Evolutionary conservation across 2,888 invertebrate genomes (phyloP), one percentile per base, ranked within the genome.

Genomic region (Eudasyphora cyanicolor): DNA sequence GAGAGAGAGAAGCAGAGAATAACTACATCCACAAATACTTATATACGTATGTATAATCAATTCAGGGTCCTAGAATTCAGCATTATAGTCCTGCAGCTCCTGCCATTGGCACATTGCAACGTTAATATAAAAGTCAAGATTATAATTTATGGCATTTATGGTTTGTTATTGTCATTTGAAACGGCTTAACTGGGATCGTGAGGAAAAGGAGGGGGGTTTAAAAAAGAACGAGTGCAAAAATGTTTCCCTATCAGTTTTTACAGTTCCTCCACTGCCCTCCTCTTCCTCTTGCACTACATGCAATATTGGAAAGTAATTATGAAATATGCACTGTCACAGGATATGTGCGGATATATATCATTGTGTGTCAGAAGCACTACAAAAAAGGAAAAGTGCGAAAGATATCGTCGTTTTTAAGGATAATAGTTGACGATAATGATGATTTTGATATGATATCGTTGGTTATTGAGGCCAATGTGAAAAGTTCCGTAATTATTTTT

Each of bases 121-220:
- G 17, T 64, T 42, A 35, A 67, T 70, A 54, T 77, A 60, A 45
- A 76, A 76, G 73, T 77, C 73, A 83, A 74, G 69, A 76, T 79
- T 74, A 74, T 74, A 76, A 83, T 83, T 83, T 74, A 79, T 83
- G 76, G 73, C 79, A 83, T 79, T 83, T 73, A 77, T 42, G 60
- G 57, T 21, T 62, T 57, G 70, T 29, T 54, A 82, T 75, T 82
- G 45, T 64, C 75, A 71, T 76, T 78, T 62, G 70, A 64, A 54
- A 69, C 32, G 21, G 27, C 57, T 42, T 32, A 27, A 73, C 73
- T 17, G 19, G 12, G n/a, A n/a, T n/a, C n/a, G n/a, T n/a, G n/a
- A n/a, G n/a, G n/a, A n/a, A n/a, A n/a, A n/a, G n/a, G 38, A 35
- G 10, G 2, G 38, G 21, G 21, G 10, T 1, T 4, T 38, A 21